Base-by-base conservation (phyloP, 2,888 invertebrate genomes). In the Trissolcus brochymenae region DNA sequence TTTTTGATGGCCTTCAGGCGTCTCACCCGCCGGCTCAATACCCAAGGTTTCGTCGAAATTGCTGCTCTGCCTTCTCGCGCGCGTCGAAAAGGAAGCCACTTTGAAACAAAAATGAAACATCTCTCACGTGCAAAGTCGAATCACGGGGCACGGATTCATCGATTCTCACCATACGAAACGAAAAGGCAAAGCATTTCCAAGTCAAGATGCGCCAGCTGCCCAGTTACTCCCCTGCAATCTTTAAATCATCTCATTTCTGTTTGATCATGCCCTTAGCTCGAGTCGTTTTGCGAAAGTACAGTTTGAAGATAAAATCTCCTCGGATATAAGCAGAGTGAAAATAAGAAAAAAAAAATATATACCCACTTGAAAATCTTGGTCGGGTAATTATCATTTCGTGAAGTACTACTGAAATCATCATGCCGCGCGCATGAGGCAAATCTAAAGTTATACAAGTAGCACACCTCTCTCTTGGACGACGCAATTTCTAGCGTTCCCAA, bases 1-100 rank as follows among this genome's bases (percentile, higher is more conserved):
- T 78, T 80, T 80, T 80, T 74, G 76, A 79, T 78, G 76, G 75
- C 65, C 68, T 67, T 62, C 78, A 16, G 14, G 17, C 51, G 16
- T 16, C 51, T 19, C 19, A 4, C 19, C 51, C 51, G 9, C 16
- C 11, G 16, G 49, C 40, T 53, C 59, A 25, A 50, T 61, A 56
- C 49, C 9, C 35, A 62, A 55, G 57, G 64, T 67, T 75, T 74
- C 56, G 72, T 50, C 62, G 60, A 41, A 67, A 71, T 76, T 50
- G 64, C 60, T 54, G 41, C 51, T 56, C 51, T 55, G 62, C 68
- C 65, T 60, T 66, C 25, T 56, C 65, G 65, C 59, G 54, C 65
- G 57, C 56, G 50, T 51, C 53, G 60, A 51, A 55, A 62, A 57
- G 61, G 41, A 56, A 61, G 54, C 71, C 50, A 50, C 55, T 60